Evolutionary conservation across 2,888 invertebrate genomes (phyloP).

Genomic region (Caradrina kadenii): DNA sequence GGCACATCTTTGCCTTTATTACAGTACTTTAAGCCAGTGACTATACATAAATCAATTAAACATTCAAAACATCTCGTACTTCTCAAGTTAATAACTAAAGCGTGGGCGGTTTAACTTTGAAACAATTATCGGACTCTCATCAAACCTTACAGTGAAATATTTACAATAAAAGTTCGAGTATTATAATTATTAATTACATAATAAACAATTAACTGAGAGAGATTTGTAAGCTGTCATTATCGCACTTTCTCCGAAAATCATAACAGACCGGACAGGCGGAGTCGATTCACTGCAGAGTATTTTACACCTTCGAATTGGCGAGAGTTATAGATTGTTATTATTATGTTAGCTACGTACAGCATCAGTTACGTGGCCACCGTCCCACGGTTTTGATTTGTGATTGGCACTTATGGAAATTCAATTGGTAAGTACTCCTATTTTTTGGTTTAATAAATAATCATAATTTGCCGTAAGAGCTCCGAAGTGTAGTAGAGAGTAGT

Average conservation of each 20-base stretch:
- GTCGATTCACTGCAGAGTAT: constrained; percentile 49
- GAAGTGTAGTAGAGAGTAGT: neutral
- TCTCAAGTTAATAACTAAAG: constrained; percentile 28
- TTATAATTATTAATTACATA: constrained; percentile 58
- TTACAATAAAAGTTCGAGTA: constrained; percentile 53
- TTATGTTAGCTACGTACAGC: constrained; percentile 42
- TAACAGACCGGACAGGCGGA: constrained; percentile 56
- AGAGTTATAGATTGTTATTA: constrained; percentile 62
- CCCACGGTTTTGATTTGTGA: constrained; percentile 51
- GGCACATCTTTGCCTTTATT: neutral
- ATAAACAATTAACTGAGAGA: constrained; percentile 60
- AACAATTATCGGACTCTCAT: constrained; percentile 48
- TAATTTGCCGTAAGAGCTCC: constrained; percentile 28
- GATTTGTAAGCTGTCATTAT: constrained; percentile 60
- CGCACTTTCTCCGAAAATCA: constrained; percentile 66
- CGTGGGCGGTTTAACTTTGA: constrained; percentile 32
- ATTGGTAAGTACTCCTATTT: constrained; percentile 52
- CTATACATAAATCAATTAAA: constrained; percentile 18
- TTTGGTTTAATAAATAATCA: constrained; percentile 37
- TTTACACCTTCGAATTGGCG: constrained; percentile 61
- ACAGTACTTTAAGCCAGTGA: neutral
- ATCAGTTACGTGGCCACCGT: constrained; percentile 48
- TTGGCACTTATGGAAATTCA: constrained; percentile 53
- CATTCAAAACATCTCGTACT: constrained; percentile 14
- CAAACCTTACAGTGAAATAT: constrained; percentile 41